phyloP scores from a whole-genome alignment of 2,797 vertebrate genomes.

The Sus cebifrons region DNA sequence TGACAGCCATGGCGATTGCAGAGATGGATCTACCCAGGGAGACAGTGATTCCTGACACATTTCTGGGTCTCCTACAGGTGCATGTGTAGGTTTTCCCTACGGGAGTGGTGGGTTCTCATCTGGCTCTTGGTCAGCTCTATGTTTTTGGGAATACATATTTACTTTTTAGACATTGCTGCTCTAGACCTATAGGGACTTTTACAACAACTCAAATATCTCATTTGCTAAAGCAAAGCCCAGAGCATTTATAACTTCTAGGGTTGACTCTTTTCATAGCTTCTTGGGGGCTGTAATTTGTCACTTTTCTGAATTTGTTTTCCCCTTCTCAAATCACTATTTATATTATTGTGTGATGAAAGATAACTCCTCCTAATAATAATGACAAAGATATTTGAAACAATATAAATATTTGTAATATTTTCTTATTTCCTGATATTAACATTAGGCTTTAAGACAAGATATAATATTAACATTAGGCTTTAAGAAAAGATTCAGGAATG shows the following conservation, averaged over 20 bases:
- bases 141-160: conserved; percentile 28
- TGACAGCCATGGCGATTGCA: too few species aligned
- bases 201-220: not conserved
- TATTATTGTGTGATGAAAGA: conserved; percentile 5
- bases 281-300: not conserved
- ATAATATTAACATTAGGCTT: not conserved
- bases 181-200: not conserved
- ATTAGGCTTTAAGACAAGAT: conserved; percentile 15
- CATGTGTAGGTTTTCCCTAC: too few species aligned
- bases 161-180: conserved; percentile 48
- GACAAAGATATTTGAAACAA: not conserved
- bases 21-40: too few species aligned
- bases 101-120: too few species aligned
- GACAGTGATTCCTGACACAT: too few species aligned
- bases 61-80: too few species aligned
- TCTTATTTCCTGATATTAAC: conserved; percentile 12
- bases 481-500: conserved; percentile 26
- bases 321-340: conserved; percentile 43
- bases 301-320: not conserved
- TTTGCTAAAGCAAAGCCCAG: conserved; percentile 36
- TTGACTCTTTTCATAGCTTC: not conserved
- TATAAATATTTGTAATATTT: conserved; percentile 52
- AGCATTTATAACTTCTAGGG: not conserved
- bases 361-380: conserved; percentile 43
- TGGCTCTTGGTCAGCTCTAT: not conserved